Conservation (phyloP, 2,888 invertebrate species). For the Troides aeacus region DNA sequence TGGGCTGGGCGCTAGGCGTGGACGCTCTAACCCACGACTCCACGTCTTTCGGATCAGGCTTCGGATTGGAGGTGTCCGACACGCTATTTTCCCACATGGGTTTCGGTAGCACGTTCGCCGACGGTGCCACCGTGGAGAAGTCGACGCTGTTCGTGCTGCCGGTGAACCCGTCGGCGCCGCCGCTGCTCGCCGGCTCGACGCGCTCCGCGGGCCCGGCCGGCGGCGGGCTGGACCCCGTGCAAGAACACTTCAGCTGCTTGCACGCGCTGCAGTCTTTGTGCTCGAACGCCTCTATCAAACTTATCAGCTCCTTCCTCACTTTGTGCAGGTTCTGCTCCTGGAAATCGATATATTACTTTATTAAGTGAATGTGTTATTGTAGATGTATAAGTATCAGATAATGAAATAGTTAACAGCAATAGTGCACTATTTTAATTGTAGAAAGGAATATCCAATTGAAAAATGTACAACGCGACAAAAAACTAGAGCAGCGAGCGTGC, state of each 20-base stretch:
- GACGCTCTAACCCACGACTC: too few relatives aligned
- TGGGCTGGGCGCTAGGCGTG: too few relatives aligned
- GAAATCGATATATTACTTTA: conserved; percentile 13
- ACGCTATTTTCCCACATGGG: conserved; percentile 16
- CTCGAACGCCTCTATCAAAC: conserved; percentile 41
- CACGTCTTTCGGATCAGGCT: too few relatives aligned
- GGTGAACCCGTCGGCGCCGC: conserved; percentile 6
- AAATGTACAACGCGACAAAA: too few relatives aligned
- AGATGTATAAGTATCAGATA: too few relatives aligned
- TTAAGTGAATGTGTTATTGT: too few relatives aligned
- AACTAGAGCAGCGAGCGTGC: too few relatives aligned
- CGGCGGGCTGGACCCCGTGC: conserved; percentile 29
- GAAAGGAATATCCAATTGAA: too few relatives aligned
- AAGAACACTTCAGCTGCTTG: conserved; percentile 41
- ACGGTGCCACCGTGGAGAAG: conserved; percentile 14
- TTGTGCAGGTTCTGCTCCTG: conserved; percentile 49
- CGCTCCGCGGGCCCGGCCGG: neutral
- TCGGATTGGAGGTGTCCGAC: too few relatives aligned
- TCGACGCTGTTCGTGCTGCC: conserved; percentile 2
- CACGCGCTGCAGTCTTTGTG: conserved; percentile 41
- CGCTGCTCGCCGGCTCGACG: neutral
- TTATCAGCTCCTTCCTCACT: conserved; percentile 41
- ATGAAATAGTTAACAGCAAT: too few relatives aligned
- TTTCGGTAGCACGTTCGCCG: conserved; percentile 25
- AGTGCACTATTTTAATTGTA: too few relatives aligned